Evolutionary conservation across 2,888 invertebrate genomes (phyloP).

Genomic region (Nomada fabriciana): DNA sequence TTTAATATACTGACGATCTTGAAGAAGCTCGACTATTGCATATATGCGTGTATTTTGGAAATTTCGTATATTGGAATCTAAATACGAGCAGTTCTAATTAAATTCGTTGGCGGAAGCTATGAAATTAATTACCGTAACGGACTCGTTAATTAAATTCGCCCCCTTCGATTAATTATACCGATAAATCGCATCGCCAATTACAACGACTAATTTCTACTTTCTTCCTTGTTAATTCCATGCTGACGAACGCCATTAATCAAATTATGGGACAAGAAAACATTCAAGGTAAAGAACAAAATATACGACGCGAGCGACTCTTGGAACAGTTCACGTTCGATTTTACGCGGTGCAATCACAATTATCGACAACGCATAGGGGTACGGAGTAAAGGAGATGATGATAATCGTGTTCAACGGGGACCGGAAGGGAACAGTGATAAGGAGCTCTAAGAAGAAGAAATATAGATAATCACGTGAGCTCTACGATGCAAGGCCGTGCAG

Average conservation of each 20-base stretch:
- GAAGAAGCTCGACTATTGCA: no score
- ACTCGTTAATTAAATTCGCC: constrained; percentile 45
- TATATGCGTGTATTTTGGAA: no score
- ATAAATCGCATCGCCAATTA: constrained; percentile 40
- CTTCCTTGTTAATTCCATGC: neutral
- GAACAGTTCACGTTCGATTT: neutral
- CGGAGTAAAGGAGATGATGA: neutral
- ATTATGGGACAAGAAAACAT: neutral
- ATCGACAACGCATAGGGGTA: neutral
- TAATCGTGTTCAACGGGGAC: constrained; percentile 39
- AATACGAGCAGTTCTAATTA: constrained; percentile 12
- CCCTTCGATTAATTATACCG: constrained; percentile 37
- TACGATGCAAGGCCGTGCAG: constrained; percentile 82
- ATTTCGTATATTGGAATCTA: neutral
- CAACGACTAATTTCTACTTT: constrained; percentile 42
- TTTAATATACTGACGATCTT: no score
- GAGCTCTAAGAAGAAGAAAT: constrained; percentile 36
- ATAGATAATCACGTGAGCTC: constrained; percentile 73
- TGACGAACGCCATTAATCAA: neutral
- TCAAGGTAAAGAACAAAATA: neutral
- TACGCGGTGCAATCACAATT: neutral
- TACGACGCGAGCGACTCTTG: no score
- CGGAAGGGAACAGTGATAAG: neutral
- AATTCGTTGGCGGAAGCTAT: constrained; percentile 7
- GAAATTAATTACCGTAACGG: constrained; percentile 43